Percentiles rank a stretch among this genome's conserved stretches.
Evolutionary conservation across 1,140 invertebrate genomes (phyloP).

Genomic region (Pachypsylla venusta): DNA sequence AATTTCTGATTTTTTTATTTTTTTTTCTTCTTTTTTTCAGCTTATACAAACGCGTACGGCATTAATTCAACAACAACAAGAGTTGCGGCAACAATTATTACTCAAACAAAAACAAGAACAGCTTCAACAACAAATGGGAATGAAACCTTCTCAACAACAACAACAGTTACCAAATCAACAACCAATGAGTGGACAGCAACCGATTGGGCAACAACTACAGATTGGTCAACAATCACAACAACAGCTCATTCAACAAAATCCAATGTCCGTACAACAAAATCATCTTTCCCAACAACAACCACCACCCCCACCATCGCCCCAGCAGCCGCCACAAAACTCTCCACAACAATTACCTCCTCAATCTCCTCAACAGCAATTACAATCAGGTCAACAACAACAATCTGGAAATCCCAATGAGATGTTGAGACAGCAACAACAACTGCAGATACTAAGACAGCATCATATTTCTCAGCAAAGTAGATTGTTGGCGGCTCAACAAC

Average conservation of each 20-base stretch:
- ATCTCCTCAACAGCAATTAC: slow-evolving; percentile 18
- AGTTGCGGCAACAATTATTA: slow-evolving; percentile 20
- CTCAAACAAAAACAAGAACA: slow-evolving; percentile 18
- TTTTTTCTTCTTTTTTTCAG: slow-evolving; percentile 11
- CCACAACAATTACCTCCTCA: slow-evolving; percentile 21
- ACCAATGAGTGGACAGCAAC: slow-evolving; percentile 11
- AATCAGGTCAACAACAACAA: slow-evolving; percentile 21
- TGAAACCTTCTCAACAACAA: slow-evolving; percentile 9
- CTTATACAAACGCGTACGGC: slow-evolving; percentile 19
- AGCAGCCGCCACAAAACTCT: slow-evolving; percentile 33
- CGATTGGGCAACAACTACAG: slow-evolving; percentile 15
- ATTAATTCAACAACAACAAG: slow-evolving; percentile 24
- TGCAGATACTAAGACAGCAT: slow-evolving; percentile 17
- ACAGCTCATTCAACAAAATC: slow-evolving; percentile 36
- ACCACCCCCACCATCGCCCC: slow-evolving; percentile 31
- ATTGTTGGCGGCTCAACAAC: background rate
- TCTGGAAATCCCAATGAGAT: slow-evolving; percentile 1
- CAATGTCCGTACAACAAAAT: slow-evolving; percentile 32
- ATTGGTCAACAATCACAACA: slow-evolving; percentile 30
- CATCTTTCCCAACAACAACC: slow-evolving; percentile 17
- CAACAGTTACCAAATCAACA: slow-evolving; percentile 13
- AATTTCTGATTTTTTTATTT: background rate
- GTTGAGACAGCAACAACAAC: slow-evolving; percentile 12
- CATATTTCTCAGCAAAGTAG: slow-evolving; percentile 17
- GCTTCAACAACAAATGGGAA: slow-evolving; percentile 16